Base-by-base conservation (phyloP, 2,797 vertebrate species). In the Phyllotis vaccarum region DNA sequence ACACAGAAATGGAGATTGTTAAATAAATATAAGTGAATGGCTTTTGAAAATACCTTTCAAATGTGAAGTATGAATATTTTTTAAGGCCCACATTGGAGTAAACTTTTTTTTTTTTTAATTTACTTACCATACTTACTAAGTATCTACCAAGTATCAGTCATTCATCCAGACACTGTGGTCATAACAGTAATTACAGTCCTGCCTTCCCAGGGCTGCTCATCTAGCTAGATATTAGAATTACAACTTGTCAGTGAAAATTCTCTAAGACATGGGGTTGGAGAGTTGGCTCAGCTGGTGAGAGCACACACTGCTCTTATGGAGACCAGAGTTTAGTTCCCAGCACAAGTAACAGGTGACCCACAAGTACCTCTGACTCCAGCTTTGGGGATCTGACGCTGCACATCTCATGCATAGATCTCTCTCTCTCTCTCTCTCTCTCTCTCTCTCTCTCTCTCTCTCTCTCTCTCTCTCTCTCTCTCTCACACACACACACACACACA, bases 11-110 rank as follows among this genome's bases (percentile, higher is more conserved):
- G 58, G 7, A 78, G 52, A 80, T 52, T 64, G 4, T 72, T 72
- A 89, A 34, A 62, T 58, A 7, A 75, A 56, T 46, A 74, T 40
- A 64, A 43, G 76, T 86, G n/a, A 88, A 88, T 43, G 46, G 0
- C 86, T 96, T 94, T 49, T n/a, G 74, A 92, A 96, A 27, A 1
- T 68, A n/a, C 24, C 79, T 91, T 91, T 72, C 40, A 31, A 6
- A 54, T 93, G n/a, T 85, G 70, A 94, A 70, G 5, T 31, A 40
- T 64, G 27, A 37, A 24, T 52, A 58, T 14, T 62, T 89, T 91
- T 89, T 43, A 58, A 94, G 64, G 37, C 46, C n/a, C 27, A 12
- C 46, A 58, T 82, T 66, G 22, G 43, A 37, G 22, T 22, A 21
- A 56, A 70, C 22, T 79, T 62, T 49, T 21, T 56, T 49, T 21